Conservation (phyloP, 2,888 invertebrate genomes). For the Xanthia togata region DNA sequence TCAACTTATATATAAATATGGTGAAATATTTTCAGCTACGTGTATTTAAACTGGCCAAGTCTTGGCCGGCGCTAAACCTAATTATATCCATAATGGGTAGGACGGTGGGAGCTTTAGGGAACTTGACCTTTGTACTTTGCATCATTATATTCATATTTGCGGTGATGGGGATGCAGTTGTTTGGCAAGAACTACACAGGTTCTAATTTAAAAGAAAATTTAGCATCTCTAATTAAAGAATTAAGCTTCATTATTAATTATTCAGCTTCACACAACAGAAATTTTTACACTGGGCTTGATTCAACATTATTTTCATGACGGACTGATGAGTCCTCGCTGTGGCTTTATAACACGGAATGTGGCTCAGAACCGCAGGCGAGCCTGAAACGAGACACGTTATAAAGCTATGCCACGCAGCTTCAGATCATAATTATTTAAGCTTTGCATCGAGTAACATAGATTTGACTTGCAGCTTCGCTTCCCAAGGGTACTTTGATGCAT, state of each 20-base stretch:
- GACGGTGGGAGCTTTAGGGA: slow-evolving; percentile 98
- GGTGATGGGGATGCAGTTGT: slow-evolving; percentile 99
- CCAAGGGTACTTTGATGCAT: slow-evolving; percentile 86
- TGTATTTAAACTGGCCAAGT: slow-evolving; percentile 99
- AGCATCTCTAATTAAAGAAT: slow-evolving; percentile 87
- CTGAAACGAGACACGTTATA: slow-evolving; percentile 83
- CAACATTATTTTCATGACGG: slow-evolving; percentile 86
- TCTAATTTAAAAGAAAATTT: slow-evolving; percentile 88
- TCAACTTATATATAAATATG: slow-evolving; percentile 79
- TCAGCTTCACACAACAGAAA: slow-evolving; percentile 89
- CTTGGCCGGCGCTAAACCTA: slow-evolving; percentile 98
- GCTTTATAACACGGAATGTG: slow-evolving; percentile 87
- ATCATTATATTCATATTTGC: slow-evolving; percentile 99
- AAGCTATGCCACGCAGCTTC: slow-evolving; percentile 90
- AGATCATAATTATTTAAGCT: slow-evolving; percentile 86
- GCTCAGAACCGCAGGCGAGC: slow-evolving; percentile 77
- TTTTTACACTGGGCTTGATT: slow-evolving; percentile 89
- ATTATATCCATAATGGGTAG: slow-evolving; percentile 98
- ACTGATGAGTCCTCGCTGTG: slow-evolving; percentile 84
- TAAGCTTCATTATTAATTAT: slow-evolving; percentile 87
- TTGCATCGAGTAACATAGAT: slow-evolving; percentile 89
- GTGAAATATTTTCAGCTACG: slow-evolving; percentile 94
- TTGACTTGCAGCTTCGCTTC: slow-evolving; percentile 90
- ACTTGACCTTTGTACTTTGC: slow-evolving; percentile 98
- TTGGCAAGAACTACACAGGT: slow-evolving; percentile 97